Base-by-base conservation (phyloP, 1,140 invertebrate genomes). In the Cherax quadricarinatus region DNA sequence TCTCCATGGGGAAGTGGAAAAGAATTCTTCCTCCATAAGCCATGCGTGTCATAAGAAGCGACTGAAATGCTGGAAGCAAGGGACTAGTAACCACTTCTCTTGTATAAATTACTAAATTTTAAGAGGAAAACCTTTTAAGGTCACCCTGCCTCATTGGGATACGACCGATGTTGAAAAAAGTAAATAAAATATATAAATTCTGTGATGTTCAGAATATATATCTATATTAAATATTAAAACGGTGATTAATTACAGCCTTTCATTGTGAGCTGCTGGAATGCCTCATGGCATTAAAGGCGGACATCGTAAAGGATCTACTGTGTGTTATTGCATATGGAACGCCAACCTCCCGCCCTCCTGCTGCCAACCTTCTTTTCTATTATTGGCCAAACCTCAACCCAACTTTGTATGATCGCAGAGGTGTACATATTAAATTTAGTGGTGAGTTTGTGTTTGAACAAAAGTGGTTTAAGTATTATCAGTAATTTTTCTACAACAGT, bases 351-450 rank as follows among this genome's bases (percentile, higher is more conserved):
- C 96, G 98, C 91, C 96, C 98, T 81, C 98, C 98, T 4, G 99
- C 99, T 24, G 98, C 98, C 75, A 99, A 99, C 96, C 96, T 99
- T 49, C 96, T 99, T 24, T 99, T 99, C 95, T 98, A 99, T 95
- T 99, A 99, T 95, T 99, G 99, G 99, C 99, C 99, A n/a, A 97
- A 98, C 4, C 97, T 99, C 94, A 99, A 99, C 96, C 97, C 98
- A 30, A 98, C 98, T 94, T 96, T 99, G 4, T 98, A 98, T 94
- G 99, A 99, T 95, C 96, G 98, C 79, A 97, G 98, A 94, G 97
- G 97, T 0, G 96, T 98, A 62, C 97, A 98, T 85, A 97, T 98
- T 93, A 98, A 98, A 96, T 97, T 98, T 95, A 97, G 97, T 92
- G 98, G 98, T 98, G 95, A 96, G 96, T 95, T 90, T 84, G n/a